Evolutionary conservation across 2,888 invertebrate species (phyloP).

Genomic region (Zygogramma bicolorata): DNA sequence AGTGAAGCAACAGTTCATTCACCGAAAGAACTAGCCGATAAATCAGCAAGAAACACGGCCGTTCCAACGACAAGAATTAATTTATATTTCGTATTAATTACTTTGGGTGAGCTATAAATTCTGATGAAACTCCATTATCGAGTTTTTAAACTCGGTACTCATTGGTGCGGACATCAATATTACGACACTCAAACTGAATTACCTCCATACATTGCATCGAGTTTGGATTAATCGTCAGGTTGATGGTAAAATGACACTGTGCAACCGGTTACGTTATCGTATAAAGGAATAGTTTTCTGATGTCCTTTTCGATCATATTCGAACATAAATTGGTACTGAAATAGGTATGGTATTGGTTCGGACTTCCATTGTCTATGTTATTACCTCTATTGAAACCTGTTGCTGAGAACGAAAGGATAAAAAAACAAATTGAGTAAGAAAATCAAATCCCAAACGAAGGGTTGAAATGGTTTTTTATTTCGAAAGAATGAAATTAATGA

Average conservation of each 20-base stretch:
- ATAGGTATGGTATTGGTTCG: too few species aligned
- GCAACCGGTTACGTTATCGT: neutral
- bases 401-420: too few species aligned
- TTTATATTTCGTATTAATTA: slow-evolving; percentile 28
- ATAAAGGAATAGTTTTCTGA: neutral
- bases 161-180: neutral
- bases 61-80: slow-evolving; percentile 21
- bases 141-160: slow-evolving; percentile 5
- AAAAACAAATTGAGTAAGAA: too few species aligned
- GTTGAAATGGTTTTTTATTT: too few species aligned
- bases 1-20: slow-evolving; percentile 28
- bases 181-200: neutral
- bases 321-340: neutral
- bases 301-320: neutral
- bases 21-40: slow-evolving; percentile 27
- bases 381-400: too few species aligned
- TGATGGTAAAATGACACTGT: neutral
- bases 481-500: too few species aligned
- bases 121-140: slow-evolving; percentile 20
- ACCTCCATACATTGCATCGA: neutral
- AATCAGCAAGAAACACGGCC: slow-evolving; percentile 31
- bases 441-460: too few species aligned
- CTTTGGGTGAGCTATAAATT: slow-evolving; percentile 24
- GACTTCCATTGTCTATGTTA: too few species aligned
- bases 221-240: neutral